These are phyloP conservation scores for Naso thynnoides DNA, from an alignment of 2,797 vertebrate genomes.

Conservation along the genomic window DNA sequence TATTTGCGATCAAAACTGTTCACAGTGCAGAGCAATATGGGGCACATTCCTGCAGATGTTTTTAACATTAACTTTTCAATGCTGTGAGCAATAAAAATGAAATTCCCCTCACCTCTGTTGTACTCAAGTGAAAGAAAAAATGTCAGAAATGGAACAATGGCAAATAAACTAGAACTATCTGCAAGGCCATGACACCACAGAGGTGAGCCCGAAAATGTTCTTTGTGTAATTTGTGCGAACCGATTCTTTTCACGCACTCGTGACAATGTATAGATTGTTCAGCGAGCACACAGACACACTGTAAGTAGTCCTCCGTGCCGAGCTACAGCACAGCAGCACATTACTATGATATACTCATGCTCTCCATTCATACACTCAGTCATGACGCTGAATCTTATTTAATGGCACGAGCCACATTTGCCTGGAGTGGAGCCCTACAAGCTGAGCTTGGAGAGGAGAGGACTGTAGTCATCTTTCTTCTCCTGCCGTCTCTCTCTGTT, in stretches of 20 bases:
- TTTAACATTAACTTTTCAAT: not conserved
- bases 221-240: not conserved
- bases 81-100: not conserved
- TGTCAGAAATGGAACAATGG: not conserved
- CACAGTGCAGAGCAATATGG: not conserved
- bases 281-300: conserved; percentile 21
- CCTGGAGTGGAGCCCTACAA: conserved; percentile 64
- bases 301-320: conserved; percentile 33
- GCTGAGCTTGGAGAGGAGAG: conserved; percentile 50
- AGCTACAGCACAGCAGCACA: conserved; percentile 48
- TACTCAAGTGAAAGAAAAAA: not conserved
- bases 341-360: conserved; percentile 67
- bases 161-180: conserved; percentile 5
- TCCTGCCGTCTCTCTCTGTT: conserved; percentile 43
- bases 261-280: conserved; percentile 7
- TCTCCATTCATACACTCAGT: conserved; percentile 68
- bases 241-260: not conserved
- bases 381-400: conserved; percentile 71
- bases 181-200: not conserved
- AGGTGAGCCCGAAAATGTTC: not conserved
- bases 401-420: conserved; percentile 70
- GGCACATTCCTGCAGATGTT: not conserved
- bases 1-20: not conserved
- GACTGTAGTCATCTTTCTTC: conserved; percentile 69
- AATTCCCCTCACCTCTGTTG: not conserved